Percentiles rank a stretch among this genome's conserved stretches.
phyloP scores from a whole-genome alignment of 2,113 vertebrate species.

The Sphyrna mokarran region DNA sequence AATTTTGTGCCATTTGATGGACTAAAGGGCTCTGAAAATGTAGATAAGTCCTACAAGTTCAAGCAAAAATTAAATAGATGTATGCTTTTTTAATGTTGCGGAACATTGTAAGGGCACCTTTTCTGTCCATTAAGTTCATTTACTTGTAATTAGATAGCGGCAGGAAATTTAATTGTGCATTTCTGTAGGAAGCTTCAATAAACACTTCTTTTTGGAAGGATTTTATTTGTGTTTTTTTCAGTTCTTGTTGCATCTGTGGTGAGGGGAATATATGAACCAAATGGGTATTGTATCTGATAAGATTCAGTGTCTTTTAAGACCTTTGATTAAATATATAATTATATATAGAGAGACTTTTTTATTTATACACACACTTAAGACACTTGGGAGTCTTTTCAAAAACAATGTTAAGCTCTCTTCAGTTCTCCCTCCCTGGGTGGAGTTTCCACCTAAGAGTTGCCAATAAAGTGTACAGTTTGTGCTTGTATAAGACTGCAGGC shows the following conservation, averaged over 20 bases:
- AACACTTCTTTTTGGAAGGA: background rate
- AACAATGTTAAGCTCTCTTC: background rate
- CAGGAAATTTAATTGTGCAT: background rate
- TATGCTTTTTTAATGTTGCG: background rate
- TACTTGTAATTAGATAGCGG: background rate
- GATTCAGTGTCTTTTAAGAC: background rate
- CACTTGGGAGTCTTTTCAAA: background rate
- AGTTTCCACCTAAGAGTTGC: background rate
- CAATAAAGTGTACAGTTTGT: background rate
- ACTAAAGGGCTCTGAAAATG: background rate
- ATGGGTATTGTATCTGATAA: background rate
- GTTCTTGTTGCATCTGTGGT: background rate
- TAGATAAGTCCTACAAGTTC: background rate
- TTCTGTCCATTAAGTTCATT: background rate
- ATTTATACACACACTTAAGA: no score
- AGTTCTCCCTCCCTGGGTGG: background rate
- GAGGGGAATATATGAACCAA: background rate
- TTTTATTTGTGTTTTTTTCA: background rate
- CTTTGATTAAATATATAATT: background rate
- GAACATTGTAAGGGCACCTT: background rate
- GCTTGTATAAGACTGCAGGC: background rate
- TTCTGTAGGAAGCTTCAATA: background rate
- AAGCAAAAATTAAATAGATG: background rate
- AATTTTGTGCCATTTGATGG: background rate
- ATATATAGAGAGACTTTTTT: background rate